These are phyloP conservation scores for Mellilla xanthometata DNA, from an alignment of 2,888 invertebrate genomes.

Conservation along the genomic window DNA sequence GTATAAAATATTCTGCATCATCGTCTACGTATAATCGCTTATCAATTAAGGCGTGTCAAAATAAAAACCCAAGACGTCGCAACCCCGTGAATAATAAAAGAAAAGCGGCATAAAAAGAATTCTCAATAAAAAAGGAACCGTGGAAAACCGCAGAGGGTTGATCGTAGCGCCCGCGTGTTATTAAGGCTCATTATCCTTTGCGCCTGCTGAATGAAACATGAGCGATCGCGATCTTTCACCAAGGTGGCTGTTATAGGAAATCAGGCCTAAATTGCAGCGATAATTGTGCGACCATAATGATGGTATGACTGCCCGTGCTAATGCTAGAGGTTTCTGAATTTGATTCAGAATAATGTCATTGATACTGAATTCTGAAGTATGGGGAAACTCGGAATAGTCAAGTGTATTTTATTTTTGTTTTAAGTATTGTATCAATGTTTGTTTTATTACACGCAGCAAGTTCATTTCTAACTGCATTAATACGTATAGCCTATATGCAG, in stretches of 20 bases:
- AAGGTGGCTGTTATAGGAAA: slow-evolving; percentile 60
- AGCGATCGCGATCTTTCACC: slow-evolving; percentile 58
- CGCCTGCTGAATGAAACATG: slow-evolving; percentile 66
- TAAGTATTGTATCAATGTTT: no score
- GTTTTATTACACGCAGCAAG: no score
- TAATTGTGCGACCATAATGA: slow-evolving; percentile 47
- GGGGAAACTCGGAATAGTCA: no score
- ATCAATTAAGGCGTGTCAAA: slow-evolving; percentile 40
- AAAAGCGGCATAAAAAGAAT: slow-evolving; percentile 28
- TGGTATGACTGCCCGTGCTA: slow-evolving; percentile 6
- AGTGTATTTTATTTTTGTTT: no score
- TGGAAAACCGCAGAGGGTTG: slow-evolving; percentile 30
- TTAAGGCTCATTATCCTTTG: slow-evolving; percentile 63
- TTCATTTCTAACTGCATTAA: no score
- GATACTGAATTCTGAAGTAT: no score
- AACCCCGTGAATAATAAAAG: slow-evolving; percentile 40
- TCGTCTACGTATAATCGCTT: slow-evolving; percentile 21
- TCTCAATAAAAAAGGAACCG: slow-evolving; percentile 18
- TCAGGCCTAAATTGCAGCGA: slow-evolving; percentile 51
- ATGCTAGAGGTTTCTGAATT: slow-evolving; percentile 1
- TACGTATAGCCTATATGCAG: no score
- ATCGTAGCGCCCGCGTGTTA: slow-evolving; percentile 34
- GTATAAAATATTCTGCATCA: neutral
- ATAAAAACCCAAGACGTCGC: slow-evolving; percentile 39
- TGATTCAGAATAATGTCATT: no score